Evolutionary conservation across 2,797 vertebrate species (phyloP).

Genomic region (Allobates femoralis): DNA sequence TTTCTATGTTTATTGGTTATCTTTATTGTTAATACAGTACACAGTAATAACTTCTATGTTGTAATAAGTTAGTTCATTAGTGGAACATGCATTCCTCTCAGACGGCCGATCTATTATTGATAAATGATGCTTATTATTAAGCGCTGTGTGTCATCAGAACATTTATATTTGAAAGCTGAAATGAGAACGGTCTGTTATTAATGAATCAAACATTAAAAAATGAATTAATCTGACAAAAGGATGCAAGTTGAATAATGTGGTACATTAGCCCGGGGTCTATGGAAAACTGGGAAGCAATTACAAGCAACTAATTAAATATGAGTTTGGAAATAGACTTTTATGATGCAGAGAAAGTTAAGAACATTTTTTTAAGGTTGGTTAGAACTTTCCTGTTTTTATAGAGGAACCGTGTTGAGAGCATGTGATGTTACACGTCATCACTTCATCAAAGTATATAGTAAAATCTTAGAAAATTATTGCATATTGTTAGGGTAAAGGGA

Average conservation of each 20-base stretch:
- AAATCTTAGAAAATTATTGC: too few relatives aligned
- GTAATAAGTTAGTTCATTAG: constrained; percentile 34
- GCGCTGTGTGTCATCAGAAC: constrained; percentile 31
- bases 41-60: background rate
- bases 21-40: background rate
- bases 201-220: constrained; percentile 57
- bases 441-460: background rate
- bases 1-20: background rate
- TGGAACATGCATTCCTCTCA: background rate
- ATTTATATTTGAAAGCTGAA: constrained; percentile 36
- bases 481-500: too few relatives aligned
- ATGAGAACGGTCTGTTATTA: constrained; percentile 46
- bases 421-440: background rate
- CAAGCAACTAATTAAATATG: constrained; percentile 52
- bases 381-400: background rate
- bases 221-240: constrained; percentile 60
- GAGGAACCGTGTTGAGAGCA: background rate
- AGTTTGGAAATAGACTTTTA: constrained; percentile 24
- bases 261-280: constrained; percentile 49
- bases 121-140: constrained; percentile 47
- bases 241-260: constrained; percentile 54
- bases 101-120: constrained; percentile 28
- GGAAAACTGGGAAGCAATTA: constrained; percentile 58
- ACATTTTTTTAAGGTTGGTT: background rate
- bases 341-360: background rate